These are phyloP conservation scores for Gnathonemus longibarbis DNA, from an alignment of 2,113 vertebrate species.

Conservation along the genomic window DNA sequence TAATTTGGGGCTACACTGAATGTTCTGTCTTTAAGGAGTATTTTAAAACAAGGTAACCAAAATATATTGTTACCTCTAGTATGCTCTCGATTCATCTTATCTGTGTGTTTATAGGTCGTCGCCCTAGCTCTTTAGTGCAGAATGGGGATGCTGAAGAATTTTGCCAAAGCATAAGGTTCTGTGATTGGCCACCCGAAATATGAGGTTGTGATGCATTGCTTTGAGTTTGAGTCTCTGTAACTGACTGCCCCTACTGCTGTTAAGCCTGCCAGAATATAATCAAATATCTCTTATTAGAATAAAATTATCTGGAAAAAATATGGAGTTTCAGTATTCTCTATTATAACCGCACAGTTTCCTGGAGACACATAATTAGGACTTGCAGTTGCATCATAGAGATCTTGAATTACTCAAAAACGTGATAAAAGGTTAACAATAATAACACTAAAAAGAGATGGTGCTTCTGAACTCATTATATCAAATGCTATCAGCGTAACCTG, in stretches of 20 bases:
- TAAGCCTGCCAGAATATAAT: background rate
- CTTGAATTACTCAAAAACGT: background rate
- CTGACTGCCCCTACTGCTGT: background rate
- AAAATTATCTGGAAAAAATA: background rate
- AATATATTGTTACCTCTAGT: background rate
- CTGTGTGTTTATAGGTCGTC: background rate
- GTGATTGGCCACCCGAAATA: background rate
- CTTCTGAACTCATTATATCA: background rate
- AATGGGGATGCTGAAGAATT: background rate
- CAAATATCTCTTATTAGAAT: constrained; percentile 1
- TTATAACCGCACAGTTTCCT: background rate
- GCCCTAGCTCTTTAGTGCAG: background rate
- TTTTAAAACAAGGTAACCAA: background rate
- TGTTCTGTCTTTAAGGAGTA: background rate
- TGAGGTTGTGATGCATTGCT: background rate
- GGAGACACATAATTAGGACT: background rate
- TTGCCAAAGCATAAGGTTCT: background rate
- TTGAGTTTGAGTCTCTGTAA: background rate
- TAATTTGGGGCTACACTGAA: background rate
- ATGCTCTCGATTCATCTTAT: background rate
- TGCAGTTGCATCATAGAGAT: background rate
- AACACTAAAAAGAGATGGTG: background rate
- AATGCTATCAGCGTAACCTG: background rate
- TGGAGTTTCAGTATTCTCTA: background rate
- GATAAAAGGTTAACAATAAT: background rate